Evolutionary conservation across 2,113 vertebrate species (phyloP).

Genomic region (Clarias gariepinus): DNA sequence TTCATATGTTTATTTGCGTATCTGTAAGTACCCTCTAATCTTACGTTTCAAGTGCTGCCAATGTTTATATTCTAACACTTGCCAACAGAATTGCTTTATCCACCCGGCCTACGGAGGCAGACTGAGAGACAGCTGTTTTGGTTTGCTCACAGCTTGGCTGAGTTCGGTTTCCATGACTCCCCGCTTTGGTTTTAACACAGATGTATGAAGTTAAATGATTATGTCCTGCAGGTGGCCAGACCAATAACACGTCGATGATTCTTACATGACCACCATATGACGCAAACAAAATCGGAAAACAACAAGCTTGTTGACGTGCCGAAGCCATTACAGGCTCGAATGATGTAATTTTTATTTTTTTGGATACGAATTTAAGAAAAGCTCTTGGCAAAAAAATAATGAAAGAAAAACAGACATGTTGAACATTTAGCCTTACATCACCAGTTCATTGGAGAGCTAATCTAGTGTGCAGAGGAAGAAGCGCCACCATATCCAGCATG

Average conservation of each 20-base stretch:
- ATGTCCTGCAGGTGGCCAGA: constrained; percentile 22
- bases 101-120: constrained; percentile 22
- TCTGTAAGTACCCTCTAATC: not conserved
- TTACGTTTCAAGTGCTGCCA: constrained; percentile 38
- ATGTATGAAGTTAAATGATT: constrained; percentile 43
- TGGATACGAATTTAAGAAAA: not conserved
- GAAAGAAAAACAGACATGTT: not conserved
- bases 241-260: constrained; percentile 20
- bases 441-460: not conserved
- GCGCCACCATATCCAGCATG: constrained; percentile 28
- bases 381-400: not conserved
- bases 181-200: constrained; percentile 22
- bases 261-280: not conserved
- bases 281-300: not conserved
- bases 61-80: constrained; percentile 20
- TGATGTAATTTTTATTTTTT: not conserved
- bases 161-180: constrained; percentile 44
- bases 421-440: constrained; percentile 33
- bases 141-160: constrained; percentile 39
- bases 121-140: constrained; percentile 34
- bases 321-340: not conserved
- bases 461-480: constrained; percentile 13
- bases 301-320: not conserved
- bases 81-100: constrained; percentile 35
- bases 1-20: constrained; percentile 10